A percentile compares a stretch with the other conserved stretches of the same genome.
phyloP scores from a whole-genome alignment of 2,113 vertebrate genomes.

The Proterorhinus semilunaris region DNA sequence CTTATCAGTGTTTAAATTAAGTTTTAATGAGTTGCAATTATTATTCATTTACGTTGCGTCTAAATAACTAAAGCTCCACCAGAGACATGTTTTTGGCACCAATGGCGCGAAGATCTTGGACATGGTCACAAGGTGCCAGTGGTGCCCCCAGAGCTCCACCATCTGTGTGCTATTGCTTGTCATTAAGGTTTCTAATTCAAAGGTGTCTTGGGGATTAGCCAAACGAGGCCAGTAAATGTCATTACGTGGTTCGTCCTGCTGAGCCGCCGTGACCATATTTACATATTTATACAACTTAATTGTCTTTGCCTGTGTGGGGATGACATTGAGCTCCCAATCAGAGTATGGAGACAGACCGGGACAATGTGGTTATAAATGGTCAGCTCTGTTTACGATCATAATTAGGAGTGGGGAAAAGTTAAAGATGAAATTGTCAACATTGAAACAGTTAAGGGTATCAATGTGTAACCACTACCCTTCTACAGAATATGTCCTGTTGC shows the following conservation, averaged over 20 bases:
- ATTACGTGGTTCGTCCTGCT: conserved; percentile 67
- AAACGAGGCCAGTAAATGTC: conserved; percentile 79
- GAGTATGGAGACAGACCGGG: not conserved
- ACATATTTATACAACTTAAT: conserved; percentile 82
- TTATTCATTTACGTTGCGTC: no score
- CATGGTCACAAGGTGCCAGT: conserved; percentile 65
- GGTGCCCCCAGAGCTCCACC: conserved; percentile 78
- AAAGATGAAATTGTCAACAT: conserved; percentile 13
- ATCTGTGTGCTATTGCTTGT: conserved; percentile 81
- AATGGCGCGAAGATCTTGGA: conserved; percentile 64
- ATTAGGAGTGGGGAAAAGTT: not conserved
- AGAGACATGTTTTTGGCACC: conserved; percentile 53
- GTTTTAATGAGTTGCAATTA: no score
- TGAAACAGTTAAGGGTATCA: not conserved
- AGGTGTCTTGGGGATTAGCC: conserved; percentile 79
- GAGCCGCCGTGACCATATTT: conserved; percentile 77
- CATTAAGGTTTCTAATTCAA: conserved; percentile 83
- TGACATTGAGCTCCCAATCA: conserved; percentile 70
- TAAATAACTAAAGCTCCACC: no score
- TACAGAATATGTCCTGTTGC: no score
- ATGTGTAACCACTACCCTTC: no score
- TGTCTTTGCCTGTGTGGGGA: conserved; percentile 71
- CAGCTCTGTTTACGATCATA: conserved; percentile 33
- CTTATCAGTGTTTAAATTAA: no score
- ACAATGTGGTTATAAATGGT: conserved; percentile 29